phyloP scores from a whole-genome alignment of 2,888 invertebrate species.

The Archaeoteleia sp. region DNA sequence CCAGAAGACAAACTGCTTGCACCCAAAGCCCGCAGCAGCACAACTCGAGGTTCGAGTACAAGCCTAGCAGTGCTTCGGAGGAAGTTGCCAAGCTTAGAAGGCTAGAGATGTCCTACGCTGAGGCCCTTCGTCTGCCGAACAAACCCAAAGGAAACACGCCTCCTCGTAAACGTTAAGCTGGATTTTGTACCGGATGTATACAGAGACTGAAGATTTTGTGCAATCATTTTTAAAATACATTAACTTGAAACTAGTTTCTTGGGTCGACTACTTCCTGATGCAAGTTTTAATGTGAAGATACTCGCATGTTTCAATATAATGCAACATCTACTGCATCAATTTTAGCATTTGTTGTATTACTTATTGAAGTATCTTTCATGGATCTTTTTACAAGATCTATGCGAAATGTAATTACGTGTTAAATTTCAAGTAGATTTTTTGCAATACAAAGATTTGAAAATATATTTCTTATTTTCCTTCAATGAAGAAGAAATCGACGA shows the following conservation, averaged over 20 bases:
- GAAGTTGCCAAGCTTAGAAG: slow-evolving; percentile 88
- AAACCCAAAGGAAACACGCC: slow-evolving; percentile 73
- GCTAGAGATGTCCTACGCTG: slow-evolving; percentile 89
- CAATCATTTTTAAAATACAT: neutral
- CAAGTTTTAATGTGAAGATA: too few species aligned
- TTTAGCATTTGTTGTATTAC: too few species aligned
- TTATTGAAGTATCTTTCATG: too few species aligned
- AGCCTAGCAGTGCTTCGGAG: slow-evolving; percentile 85
- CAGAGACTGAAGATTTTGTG: neutral
- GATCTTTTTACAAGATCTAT: too few species aligned
- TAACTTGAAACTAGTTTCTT: neutral
- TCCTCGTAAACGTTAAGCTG: slow-evolving; percentile 37
- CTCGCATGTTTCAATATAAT: too few species aligned
- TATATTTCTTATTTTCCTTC: too few species aligned
- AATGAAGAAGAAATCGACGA: too few species aligned
- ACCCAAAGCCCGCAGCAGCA: slow-evolving; percentile 38
- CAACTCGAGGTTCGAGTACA: slow-evolving; percentile 73
- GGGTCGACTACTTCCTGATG: too few species aligned
- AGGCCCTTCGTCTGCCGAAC: slow-evolving; percentile 85
- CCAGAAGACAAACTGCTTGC: slow-evolving; percentile 58
- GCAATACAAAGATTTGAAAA: too few species aligned
- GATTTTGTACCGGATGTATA: slow-evolving; percentile 3
- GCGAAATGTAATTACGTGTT: too few species aligned
- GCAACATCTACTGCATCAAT: too few species aligned
- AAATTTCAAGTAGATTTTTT: too few species aligned